Evolutionary conservation across 2,113 vertebrate genomes (phyloP), one percentile per base, ranked within the genome.

Genomic region (Leucosticte australis): DNA sequence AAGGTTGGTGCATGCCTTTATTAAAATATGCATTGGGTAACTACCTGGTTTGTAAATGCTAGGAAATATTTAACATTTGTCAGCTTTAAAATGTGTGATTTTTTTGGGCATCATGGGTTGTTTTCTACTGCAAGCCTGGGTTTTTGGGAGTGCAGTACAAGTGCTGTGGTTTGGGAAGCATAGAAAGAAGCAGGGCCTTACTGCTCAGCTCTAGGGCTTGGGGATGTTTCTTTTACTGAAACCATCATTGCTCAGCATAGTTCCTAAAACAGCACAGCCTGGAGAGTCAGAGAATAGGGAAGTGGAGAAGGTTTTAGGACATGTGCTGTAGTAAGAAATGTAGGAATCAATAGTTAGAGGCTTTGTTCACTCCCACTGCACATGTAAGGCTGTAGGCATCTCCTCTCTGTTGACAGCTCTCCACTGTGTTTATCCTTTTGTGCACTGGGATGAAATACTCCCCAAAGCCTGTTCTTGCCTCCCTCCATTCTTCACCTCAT

Each of bases 401-500:
- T 50, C 0, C 0, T 17, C 49, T 52, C 46, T 69, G 31, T 8
- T 64, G 69, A 42, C n/a, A 69, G 33, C 78, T 52, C 13, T 83
- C 49, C 30, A 2, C 56, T 6, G 1, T 50, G 28, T 41, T 85
- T 60, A 33, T 56, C 33, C 62, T 64, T 71, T 60, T 60, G 23
- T 37, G 31, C 4, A 14, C 9, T 46, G 44, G 31, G 17, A 3
- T 83, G 37, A 87, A 90, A 62, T 27, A 5, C 7, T 75, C 39
- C n/a, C 19, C n/a, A 81, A 42, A 63, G 26, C 20, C 8, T 68
- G 3, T 35, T 85, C 31, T 20, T 74, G 21, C 28, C 50, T 63
- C 31, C 21, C 13, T 2, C 6, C 0, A 0, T 78, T 57, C 55
- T 50, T 82, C 26, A 30, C 37, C 20, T 44, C 2, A 0, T 50